Evolutionary conservation across 2,888 invertebrate genomes (phyloP).

Genomic region (Crepidodera aurea): DNA sequence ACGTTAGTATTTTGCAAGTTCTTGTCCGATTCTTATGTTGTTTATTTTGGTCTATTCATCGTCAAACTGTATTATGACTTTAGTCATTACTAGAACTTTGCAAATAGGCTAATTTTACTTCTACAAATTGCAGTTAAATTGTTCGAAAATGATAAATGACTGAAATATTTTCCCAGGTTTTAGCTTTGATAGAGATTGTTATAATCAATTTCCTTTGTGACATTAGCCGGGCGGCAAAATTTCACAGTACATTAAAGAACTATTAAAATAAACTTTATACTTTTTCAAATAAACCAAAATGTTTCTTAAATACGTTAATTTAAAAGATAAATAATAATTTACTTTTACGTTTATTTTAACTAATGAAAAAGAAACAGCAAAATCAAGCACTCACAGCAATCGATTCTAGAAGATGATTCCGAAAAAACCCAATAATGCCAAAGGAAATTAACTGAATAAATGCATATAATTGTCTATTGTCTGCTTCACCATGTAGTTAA

Average conservation of each 20-base stretch:
- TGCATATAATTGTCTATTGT: no score
- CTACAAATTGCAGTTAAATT: conserved; percentile 12
- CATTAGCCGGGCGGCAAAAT: not conserved
- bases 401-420: no score
- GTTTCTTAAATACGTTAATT: no score
- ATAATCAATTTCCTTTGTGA: conserved; percentile 8
- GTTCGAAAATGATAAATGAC: conserved; percentile 11
- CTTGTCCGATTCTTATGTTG: not conserved
- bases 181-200: not conserved
- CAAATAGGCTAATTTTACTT: not conserved
- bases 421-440: no score
- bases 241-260: not conserved
- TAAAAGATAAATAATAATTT: no score
- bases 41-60: not conserved
- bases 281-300: no score
- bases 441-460: no score
- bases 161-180: not conserved
- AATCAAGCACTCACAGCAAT: no score
- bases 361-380: no score
- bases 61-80: conserved; percentile 4
- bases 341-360: no score
- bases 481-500: no score
- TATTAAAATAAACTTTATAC: no score
- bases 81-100: not conserved
- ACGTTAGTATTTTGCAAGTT: not conserved